Evolutionary conservation across 1,140 invertebrate species (phyloP).

Genomic region (Heliconius himera): DNA sequence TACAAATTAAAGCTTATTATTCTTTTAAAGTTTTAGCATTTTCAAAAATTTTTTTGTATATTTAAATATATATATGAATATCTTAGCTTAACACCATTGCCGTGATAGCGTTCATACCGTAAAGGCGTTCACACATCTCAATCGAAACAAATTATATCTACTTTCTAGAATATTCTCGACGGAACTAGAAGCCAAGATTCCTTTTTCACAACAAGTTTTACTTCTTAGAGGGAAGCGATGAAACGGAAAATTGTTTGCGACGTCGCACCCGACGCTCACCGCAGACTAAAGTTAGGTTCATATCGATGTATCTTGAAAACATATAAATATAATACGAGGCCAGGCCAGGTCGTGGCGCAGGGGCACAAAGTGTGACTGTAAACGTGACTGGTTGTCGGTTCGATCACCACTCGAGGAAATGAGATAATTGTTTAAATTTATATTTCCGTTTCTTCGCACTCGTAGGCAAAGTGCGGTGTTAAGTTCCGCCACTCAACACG

Average conservation of each 20-base stretch:
- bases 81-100: background rate
- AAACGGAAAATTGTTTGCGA: conserved; percentile 51
- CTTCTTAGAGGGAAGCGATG: conserved; percentile 44
- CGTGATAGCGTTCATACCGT: background rate
- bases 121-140: conserved; percentile 26
- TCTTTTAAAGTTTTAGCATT: too few species aligned
- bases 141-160: conserved; percentile 31
- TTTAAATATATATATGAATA: background rate
- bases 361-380: too few species aligned
- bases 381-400: too few species aligned
- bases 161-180: conserved; percentile 37
- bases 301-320: background rate
- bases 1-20: too few species aligned
- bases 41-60: too few species aligned
- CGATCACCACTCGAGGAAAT: too few species aligned
- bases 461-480: too few species aligned
- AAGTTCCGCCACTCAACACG: too few species aligned
- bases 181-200: conserved; percentile 25
- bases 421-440: too few species aligned
- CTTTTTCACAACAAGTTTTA: conserved; percentile 40
- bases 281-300: conserved; percentile 17
- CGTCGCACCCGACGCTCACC: conserved; percentile 36
- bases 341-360: too few species aligned
- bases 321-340: background rate
- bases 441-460: too few species aligned